Evolutionary conservation across 2,888 invertebrate species (phyloP).

Genomic region (Pristionchus mayeri): DNA sequence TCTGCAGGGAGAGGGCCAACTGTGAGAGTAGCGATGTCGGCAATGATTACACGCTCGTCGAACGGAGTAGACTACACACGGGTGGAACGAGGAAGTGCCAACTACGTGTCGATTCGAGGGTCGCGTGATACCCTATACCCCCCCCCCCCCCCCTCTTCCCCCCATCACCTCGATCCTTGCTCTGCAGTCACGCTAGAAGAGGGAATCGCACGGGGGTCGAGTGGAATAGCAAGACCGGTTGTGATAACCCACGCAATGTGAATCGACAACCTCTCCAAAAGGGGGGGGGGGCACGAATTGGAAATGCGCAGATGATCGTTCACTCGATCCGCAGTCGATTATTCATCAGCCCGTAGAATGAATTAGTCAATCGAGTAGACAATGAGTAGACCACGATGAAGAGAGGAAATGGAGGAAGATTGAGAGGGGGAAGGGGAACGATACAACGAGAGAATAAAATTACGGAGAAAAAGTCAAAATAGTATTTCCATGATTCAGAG

Average conservation of each 20-base stretch:
- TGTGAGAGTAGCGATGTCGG: too few relatives aligned
- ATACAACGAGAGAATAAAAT: not conserved
- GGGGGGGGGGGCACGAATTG: not conserved
- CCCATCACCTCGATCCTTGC: not conserved
- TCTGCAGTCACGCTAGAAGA: not conserved
- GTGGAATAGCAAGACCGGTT: not conserved
- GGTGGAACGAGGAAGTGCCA: too few relatives aligned
- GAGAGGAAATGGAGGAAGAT: not conserved
- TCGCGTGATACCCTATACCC: not conserved
- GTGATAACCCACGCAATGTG: not conserved
- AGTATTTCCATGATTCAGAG: not conserved
- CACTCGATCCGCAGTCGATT: not conserved
- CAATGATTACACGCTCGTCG: too few relatives aligned
- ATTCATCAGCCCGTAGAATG: not conserved
- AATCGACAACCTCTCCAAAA: not conserved
- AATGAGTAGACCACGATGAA: not conserved
- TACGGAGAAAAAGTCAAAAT: not conserved
- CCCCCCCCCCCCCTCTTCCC: not conserved
- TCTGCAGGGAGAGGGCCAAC: too few relatives aligned
- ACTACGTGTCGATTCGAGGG: not conserved
- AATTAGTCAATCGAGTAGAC: slow-evolving; percentile 9
- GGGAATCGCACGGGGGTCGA: not conserved
- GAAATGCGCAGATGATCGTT: not conserved
- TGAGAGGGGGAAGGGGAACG: not conserved
- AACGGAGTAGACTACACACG: too few relatives aligned